Evolutionary conservation across 1,140 invertebrate genomes (phyloP).

Genomic region (Drosophila equinoxialis): DNA sequence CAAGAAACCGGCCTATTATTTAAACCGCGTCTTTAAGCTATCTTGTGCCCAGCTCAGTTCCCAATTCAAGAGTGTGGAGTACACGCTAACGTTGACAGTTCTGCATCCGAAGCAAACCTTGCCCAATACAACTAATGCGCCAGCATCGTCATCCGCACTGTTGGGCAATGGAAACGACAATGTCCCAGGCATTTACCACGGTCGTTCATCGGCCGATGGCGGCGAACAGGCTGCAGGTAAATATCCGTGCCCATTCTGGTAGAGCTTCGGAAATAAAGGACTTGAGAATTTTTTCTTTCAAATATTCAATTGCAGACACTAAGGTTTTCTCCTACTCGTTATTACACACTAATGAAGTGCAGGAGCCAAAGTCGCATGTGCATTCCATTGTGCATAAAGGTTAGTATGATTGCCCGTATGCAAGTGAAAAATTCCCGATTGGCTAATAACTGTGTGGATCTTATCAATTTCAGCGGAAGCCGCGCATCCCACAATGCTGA

Average conservation of each 20-base stretch:
- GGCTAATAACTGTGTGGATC: not conserved
- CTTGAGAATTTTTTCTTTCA: too few relatives aligned
- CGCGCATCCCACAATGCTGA: slow-evolving; percentile 85
- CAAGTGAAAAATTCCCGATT: not conserved
- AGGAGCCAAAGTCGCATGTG: slow-evolving; percentile 72
- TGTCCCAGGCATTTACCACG: slow-evolving; percentile 26
- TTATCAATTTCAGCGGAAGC: slow-evolving; percentile 58
- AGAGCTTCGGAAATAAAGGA: too few relatives aligned
- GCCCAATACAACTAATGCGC: slow-evolving; percentile 55
- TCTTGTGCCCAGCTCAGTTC: slow-evolving; percentile 96
- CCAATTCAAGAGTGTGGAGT: slow-evolving; percentile 96
- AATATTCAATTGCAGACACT: slow-evolving; percentile 44
- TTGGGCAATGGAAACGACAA: slow-evolving; percentile 35
- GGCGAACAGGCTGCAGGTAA: slow-evolving; percentile 41
- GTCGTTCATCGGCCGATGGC: slow-evolving; percentile 13
- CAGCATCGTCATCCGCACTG: slow-evolving; percentile 15
- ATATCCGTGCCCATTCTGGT: not conserved
- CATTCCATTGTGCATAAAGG: slow-evolving; percentile 75
- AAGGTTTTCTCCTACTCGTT: slow-evolving; percentile 77
- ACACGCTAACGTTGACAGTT: slow-evolving; percentile 90
- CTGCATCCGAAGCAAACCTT: slow-evolving; percentile 88
- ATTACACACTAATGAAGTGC: slow-evolving; percentile 72
- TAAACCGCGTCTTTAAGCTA: slow-evolving; percentile 96
- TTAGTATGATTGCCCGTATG: slow-evolving; percentile 10
- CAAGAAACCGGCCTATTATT: slow-evolving; percentile 95